Base-by-base conservation (phyloP, 2,797 vertebrate genomes). In the Spatula clypeata region DNA sequence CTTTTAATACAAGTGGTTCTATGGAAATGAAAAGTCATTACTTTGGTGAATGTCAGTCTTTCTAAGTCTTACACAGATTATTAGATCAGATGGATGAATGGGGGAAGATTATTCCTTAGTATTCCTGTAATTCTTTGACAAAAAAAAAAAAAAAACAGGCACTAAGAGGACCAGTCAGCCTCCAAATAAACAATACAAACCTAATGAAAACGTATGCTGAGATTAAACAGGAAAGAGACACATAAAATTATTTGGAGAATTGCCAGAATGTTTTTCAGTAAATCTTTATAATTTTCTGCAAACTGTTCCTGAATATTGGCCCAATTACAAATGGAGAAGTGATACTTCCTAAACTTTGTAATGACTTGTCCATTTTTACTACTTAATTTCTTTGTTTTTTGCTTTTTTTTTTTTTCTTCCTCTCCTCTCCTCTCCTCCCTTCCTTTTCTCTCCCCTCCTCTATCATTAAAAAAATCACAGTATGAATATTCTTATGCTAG, bases 401-500 rank as follows among this genome's bases (percentile, higher is more conserved):
- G 36, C 27, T 6, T 1, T 32, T 12, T 21, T 11, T 1, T 17
- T 11, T n/a, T 21, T 9, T 0, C 19, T 49, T 80, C 47, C 13
- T 24, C 47, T 49, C 23, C 23, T 23, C 47, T 24, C 47, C 7
- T 1, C 47, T 49, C 47, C 47, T 49, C 47, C 47, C 24, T 24
- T 49, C 47, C 5, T 24, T 24, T 49, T 13, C 47, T 24, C 47
- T 49, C 23, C 47, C 21, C 21, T 47, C 45, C 45, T 23, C 47
- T 47, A 7, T 13, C 47, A 49, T 7, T 24, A 49, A 54, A 75
- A 86, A 70, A 32, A n/a, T n/a, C 36, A 24, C 49, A 13, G 6
- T 80, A 53, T 82, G n/a, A 81, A 42, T 81, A 38, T 55, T 86
- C 80, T 86, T 34, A 16, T 51, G 36, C 31, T 54, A 67, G 42